Evolutionary conservation across 2,113 vertebrate genomes (phyloP).

Genomic region (Canis aureus): DNA sequence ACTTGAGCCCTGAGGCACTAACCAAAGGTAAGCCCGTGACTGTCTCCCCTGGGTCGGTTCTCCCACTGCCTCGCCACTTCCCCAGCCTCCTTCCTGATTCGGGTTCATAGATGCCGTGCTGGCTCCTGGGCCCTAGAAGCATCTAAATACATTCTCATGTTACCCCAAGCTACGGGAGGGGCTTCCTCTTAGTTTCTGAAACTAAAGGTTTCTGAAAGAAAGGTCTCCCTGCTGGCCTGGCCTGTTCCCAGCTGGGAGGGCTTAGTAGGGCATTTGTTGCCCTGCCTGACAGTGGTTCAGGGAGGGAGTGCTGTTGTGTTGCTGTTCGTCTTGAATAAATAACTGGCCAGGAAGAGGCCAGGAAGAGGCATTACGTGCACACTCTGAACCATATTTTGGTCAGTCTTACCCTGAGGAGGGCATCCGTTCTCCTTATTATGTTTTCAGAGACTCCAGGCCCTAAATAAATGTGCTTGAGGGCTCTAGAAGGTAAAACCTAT

Average conservation of each 20-base stretch:
- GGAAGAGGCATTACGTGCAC: conserved; percentile 38
- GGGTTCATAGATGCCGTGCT: neutral
- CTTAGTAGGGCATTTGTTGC: neutral
- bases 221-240: neutral
- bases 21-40: conserved; percentile 85
- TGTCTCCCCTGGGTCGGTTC: neutral
- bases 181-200: neutral
- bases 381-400: conserved; percentile 39
- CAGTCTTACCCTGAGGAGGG: conserved; percentile 68
- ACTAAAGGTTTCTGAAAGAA: neutral
- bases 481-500: conserved; percentile 8
- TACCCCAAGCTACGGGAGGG: neutral
- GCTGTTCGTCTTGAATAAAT: conserved; percentile 48
- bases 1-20: conserved; percentile 69
- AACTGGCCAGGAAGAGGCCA: conserved; percentile 25
- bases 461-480: conserved; percentile 66
- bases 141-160: neutral
- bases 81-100: neutral
- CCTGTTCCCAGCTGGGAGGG: neutral
- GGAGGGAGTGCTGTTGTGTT: conserved; percentile 23
- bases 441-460: conserved; percentile 60
- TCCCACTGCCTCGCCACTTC: neutral
- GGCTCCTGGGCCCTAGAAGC: neutral
- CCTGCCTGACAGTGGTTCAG: neutral
- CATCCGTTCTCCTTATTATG: conserved; percentile 66